Percentiles rank a stretch among this genome's conserved stretches.
These are phyloP conservation scores for Mellilla xanthometata DNA, from an alignment of 2,888 invertebrate genomes.

Conservation along the genomic window DNA sequence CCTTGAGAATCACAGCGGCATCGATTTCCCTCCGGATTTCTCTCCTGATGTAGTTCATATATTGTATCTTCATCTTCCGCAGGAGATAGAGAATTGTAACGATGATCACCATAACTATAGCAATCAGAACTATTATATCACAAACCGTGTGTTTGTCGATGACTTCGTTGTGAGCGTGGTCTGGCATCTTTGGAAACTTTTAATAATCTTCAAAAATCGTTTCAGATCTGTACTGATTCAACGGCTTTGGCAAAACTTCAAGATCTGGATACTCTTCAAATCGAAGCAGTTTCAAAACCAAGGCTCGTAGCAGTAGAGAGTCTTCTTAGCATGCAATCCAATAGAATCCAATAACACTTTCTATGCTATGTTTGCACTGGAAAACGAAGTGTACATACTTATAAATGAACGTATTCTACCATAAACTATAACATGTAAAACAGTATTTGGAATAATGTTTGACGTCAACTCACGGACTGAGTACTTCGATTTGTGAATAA, in stretches of 20 bases:
- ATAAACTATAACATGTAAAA: too few relatives aligned
- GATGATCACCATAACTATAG: slow-evolving; percentile 40
- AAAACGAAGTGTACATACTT: too few relatives aligned
- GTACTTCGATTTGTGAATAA: slow-evolving; percentile 12
- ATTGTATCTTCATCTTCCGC: slow-evolving; percentile 38
- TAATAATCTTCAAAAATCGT: too few relatives aligned
- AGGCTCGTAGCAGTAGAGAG: too few relatives aligned
- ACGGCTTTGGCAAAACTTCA: too few relatives aligned
- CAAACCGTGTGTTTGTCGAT: slow-evolving; percentile 42
- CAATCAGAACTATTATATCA: slow-evolving; percentile 43
- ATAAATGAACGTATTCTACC: too few relatives aligned
- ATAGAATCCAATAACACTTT: too few relatives aligned
- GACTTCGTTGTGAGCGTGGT: slow-evolving; percentile 54
- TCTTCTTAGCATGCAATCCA: too few relatives aligned
- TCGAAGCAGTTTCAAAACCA: too few relatives aligned
- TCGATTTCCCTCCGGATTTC: slow-evolving; percentile 43
- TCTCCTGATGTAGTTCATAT: slow-evolving; percentile 37
- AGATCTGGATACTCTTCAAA: too few relatives aligned
- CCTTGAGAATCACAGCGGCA: slow-evolving; percentile 6
- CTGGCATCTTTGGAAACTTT: slow-evolving; percentile 21
- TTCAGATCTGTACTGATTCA: too few relatives aligned
- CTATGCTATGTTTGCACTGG: too few relatives aligned
- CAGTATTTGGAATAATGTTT: neutral
- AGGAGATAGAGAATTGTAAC: slow-evolving; percentile 36
- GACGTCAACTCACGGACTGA: neutral